These are phyloP conservation scores for Drosophila kambysellisi DNA, from an alignment of 2,888 invertebrate genomes.

Conservation along the genomic window DNA sequence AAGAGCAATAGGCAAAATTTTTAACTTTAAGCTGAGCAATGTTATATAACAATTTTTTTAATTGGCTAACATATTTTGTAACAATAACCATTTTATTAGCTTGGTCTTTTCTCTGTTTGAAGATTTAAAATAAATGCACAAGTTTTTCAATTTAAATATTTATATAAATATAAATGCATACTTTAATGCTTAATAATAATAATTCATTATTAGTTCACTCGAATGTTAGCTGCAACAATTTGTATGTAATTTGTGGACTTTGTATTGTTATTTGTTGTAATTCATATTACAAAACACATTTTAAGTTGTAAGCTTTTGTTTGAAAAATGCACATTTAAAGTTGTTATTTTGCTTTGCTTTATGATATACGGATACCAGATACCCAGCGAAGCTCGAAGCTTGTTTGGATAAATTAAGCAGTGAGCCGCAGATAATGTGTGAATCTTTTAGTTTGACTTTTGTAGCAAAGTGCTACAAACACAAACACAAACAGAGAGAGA, in stretches of 20 bases:
- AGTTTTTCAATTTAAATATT: not conserved
- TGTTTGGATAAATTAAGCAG: conserved; percentile 8
- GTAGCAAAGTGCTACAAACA: conserved; percentile 12
- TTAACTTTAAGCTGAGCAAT: not conserved
- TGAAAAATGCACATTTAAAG: not conserved
- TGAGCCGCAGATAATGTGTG: conserved; percentile 13
- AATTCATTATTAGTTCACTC: not conserved
- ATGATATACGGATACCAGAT: no score
- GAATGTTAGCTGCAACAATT: not conserved
- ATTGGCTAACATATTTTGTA: not conserved
- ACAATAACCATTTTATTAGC: not conserved
- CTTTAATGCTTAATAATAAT: not conserved
- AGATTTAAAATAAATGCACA: not conserved
- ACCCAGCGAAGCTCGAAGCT: not conserved
- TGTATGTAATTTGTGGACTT: not conserved
- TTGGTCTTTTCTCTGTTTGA: not conserved
- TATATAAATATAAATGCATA: not conserved
- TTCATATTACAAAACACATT: not conserved
- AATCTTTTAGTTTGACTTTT: conserved; percentile 25
- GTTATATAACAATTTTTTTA: not conserved
- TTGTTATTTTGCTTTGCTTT: conserved; percentile 1
- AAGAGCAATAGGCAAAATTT: not conserved
- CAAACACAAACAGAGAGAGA: not conserved
- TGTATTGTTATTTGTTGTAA: not conserved
- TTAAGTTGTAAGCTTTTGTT: not conserved